These are phyloP conservation scores for Seriola rivoliana DNA, from an alignment of 2,113 vertebrate genomes.

Conservation along the genomic window DNA sequence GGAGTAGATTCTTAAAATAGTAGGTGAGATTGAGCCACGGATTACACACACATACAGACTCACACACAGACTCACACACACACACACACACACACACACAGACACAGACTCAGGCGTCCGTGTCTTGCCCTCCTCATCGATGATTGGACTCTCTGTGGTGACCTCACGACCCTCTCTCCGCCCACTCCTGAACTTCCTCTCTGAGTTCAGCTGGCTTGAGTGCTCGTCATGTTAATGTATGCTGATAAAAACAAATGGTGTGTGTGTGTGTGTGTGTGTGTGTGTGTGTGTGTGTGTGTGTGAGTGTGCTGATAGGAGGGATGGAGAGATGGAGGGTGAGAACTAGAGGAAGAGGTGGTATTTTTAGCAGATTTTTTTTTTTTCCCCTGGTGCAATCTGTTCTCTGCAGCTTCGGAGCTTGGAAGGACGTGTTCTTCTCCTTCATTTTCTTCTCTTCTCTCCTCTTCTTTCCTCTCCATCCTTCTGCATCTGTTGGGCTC, in stretches of 20 bases:
- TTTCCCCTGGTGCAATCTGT: constrained; percentile 73
- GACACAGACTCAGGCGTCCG: constrained; percentile 48
- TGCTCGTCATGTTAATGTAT: constrained; percentile 68
- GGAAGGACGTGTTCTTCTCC: constrained; percentile 44
- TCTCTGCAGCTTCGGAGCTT: constrained; percentile 63
- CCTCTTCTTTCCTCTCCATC: constrained; percentile 34
- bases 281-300: constrained; percentile 22
- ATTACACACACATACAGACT: constrained; percentile 55
- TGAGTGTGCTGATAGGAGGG: constrained; percentile 39
- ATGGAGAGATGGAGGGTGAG: constrained; percentile 66
- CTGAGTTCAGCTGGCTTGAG: constrained; percentile 69
- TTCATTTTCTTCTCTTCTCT: constrained; percentile 15
- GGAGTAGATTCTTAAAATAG: constrained; percentile 76
- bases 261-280: constrained; percentile 28
- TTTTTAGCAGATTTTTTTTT: constrained; percentile 78
- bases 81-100: constrained; percentile 42
- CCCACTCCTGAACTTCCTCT: constrained; percentile 76
- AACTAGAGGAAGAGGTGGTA: constrained; percentile 73
- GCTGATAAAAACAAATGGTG: constrained; percentile 64
- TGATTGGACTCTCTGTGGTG: constrained; percentile 69
- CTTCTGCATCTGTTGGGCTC: constrained; percentile 54
- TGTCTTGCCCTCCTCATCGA: constrained; percentile 52
- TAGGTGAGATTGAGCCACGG: constrained; percentile 71
- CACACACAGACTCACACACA: constrained; percentile 17
- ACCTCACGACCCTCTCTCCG: constrained; percentile 70